Base-by-base conservation (phyloP, 2,888 invertebrate genomes). In the Tipula unca region DNA sequence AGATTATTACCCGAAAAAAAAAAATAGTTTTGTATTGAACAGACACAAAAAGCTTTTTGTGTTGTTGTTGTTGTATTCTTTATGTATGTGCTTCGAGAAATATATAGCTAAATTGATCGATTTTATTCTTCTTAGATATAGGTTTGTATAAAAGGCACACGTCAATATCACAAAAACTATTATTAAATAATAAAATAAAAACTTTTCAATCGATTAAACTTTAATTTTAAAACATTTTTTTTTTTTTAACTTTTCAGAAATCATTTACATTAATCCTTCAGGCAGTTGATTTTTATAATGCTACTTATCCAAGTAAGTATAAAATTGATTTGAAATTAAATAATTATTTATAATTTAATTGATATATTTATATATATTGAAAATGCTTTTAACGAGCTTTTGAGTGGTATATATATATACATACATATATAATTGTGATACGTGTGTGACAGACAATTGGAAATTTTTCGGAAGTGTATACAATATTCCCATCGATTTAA, bases 231-330 rank as follows among this genome's bases (percentile, higher is more conserved):
- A 32, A 32, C 32, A 32, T 35, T 82, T 85, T n/a, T 85, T 39
- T 86, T 69, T 82, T 86, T 88, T 88, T 89, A 89, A 89, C 89
- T 90, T 94, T 94, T 88, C 95, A 96, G 97, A 95, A 97, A 91
- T 96, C 97, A 88, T 97, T 97, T 92, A 97, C 97, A 88, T 93
- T 98, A 89, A 97, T 97, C 89, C 94, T 98, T 89, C 97, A 97
- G 92, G 97, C 97, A 87, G 94, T 96, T 93, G 97, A 98, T 92
- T 94, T 95, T 91, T 94, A 93, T 91, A 94, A 95, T 91, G 94
- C 94, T 90, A 93, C 95, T 86, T 92, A 93, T 89, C 93, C 95
- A 89, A 94, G 95, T 95, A 91, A 94, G 86, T 87, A 35, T 32
- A 29, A 10, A 69, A 69, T 69, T 69, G 69, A 69, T 69, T 69